Conservation (phyloP, 2,113 vertebrate genomes). For the Tragelaphus scriptus region DNA sequence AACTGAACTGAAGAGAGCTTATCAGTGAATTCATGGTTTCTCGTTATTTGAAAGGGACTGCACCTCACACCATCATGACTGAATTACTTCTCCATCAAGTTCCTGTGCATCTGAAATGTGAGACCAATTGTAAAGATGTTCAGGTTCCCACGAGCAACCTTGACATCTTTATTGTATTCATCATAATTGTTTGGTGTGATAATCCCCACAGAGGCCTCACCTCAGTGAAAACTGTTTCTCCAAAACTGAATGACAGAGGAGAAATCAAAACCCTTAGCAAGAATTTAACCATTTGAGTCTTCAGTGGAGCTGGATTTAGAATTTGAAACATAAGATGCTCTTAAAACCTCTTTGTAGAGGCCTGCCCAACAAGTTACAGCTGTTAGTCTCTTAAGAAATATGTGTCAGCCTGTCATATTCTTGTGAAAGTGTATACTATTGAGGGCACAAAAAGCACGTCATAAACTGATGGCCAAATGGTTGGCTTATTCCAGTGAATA, state of each 20-base stretch:
- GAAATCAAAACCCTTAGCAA: background rate
- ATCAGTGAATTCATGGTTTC: background rate
- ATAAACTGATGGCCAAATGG: background rate
- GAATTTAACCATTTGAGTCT: background rate
- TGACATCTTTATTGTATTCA: background rate
- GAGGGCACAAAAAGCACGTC: background rate
- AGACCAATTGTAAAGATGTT: background rate
- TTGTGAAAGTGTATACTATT: background rate
- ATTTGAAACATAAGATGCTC: background rate
- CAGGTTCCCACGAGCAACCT: background rate
- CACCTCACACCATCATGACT: fast-evolving
- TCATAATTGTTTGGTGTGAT: background rate
- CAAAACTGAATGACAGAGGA: background rate
- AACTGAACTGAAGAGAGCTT: background rate
- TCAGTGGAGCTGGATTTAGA: background rate
- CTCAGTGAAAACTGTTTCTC: background rate
- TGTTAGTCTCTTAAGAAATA: conserved; percentile 18
- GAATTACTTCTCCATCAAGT: background rate
- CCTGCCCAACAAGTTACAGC: background rate
- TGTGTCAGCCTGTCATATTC: conserved; percentile 28
- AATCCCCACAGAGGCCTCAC: background rate
- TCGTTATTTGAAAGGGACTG: background rate
- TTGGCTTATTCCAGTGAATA: background rate
- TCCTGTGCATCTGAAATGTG: background rate
- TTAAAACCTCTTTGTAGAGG: background rate